Conservation (phyloP, 2,797 vertebrate genomes). For the Pipistrellus pipistrellus region DNA sequence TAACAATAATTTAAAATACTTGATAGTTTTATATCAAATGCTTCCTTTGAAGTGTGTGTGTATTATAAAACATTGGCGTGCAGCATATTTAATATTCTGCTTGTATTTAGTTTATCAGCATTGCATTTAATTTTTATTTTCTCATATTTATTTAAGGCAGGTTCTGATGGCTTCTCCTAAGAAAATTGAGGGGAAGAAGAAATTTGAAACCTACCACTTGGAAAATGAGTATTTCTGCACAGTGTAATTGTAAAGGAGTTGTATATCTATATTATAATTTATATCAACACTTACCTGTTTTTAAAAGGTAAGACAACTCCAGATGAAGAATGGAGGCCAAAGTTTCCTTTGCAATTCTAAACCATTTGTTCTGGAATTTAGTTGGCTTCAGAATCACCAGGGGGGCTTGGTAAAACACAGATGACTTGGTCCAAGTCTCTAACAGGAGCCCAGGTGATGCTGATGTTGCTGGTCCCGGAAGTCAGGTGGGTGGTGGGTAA, state of each 20-base stretch:
- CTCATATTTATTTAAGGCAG: slow-evolving; percentile 17
- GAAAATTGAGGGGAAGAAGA: slow-evolving; percentile 31
- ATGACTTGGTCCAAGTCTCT: neutral
- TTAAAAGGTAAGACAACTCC: neutral
- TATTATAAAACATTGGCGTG: neutral
- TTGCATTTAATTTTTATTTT: slow-evolving; percentile 56
- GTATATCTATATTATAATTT: neutral
- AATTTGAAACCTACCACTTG: neutral
- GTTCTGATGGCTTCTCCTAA: neutral
- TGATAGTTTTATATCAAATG: slow-evolving; percentile 38
- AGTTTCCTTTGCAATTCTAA: neutral
- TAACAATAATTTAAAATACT: neutral
- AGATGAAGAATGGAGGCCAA: slow-evolving; percentile 4
- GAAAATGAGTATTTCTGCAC: neutral
- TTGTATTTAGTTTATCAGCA: neutral
- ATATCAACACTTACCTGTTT: neutral
- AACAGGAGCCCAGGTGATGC: neutral
- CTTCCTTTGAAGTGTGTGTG: neutral
- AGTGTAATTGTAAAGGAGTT: neutral
- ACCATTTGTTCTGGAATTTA: neutral
- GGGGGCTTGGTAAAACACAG: neutral
- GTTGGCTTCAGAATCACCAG: neutral
- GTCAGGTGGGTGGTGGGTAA: neutral
- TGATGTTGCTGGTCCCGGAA: neutral
- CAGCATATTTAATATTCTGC: neutral